These are phyloP conservation scores for Alitta virens DNA, from an alignment of 2,888 invertebrate genomes.

Conservation along the genomic window DNA sequence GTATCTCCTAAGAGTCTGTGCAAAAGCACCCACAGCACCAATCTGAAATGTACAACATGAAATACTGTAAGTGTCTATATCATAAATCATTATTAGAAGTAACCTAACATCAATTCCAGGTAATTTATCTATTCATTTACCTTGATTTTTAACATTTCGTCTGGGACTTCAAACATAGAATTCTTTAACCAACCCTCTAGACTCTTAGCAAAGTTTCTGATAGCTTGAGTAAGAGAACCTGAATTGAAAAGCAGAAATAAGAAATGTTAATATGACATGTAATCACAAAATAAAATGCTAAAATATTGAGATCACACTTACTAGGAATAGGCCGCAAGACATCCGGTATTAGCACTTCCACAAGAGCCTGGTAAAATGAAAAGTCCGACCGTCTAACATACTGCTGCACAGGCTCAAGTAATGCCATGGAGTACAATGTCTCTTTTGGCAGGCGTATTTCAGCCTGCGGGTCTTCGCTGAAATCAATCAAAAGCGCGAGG, in stretches of 20 bases:
- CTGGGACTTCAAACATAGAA: conserved; percentile 80
- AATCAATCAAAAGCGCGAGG: conserved; percentile 20
- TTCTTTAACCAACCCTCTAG: conserved; percentile 80
- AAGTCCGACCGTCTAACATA: conserved; percentile 84
- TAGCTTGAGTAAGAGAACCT: conserved; percentile 85
- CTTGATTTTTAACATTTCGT: conserved; percentile 78
- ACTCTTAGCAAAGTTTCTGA: conserved; percentile 89
- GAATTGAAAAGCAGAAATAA: conserved; percentile 9
- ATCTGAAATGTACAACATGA: conserved; percentile 55
- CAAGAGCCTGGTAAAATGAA: conserved; percentile 90
- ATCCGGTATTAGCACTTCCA: conserved; percentile 93
- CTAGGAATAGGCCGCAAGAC: conserved; percentile 92
- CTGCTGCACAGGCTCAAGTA: conserved; percentile 70
- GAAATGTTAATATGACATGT: background rate
- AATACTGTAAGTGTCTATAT: too few species aligned
- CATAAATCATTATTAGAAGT: conserved; percentile 17
- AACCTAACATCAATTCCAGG: background rate
- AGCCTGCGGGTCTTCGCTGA: conserved; percentile 45
- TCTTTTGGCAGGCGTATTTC: conserved; percentile 52
- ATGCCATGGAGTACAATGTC: conserved; percentile 71
- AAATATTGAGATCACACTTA: conserved; percentile 59
- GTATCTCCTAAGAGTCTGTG: conserved; percentile 91
- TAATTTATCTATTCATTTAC: conserved; percentile 54
- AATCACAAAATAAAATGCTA: background rate
- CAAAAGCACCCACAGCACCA: conserved; percentile 83